Evolutionary conservation across 1,140 invertebrate species (phyloP).

Genomic region (Phortica variegata): DNA sequence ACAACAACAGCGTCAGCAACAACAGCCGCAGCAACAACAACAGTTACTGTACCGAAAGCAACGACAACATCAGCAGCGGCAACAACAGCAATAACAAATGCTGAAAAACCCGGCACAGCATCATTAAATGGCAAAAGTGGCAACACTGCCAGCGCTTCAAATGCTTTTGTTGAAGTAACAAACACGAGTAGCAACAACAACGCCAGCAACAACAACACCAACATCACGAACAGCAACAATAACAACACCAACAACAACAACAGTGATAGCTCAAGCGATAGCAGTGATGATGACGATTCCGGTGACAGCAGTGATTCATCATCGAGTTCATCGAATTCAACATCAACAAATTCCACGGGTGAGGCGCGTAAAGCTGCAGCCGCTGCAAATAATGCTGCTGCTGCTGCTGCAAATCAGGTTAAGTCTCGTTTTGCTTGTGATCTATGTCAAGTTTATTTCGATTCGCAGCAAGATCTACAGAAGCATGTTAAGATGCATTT

Average conservation of each 20-base stretch:
- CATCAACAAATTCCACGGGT: conserved; percentile 41
- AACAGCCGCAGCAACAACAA: too few species aligned
- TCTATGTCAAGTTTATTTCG: conserved; percentile 55
- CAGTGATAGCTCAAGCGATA: background rate
- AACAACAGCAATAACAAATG: too few species aligned
- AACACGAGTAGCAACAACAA: background rate
- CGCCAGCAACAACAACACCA: background rate
- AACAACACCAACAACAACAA: background rate
- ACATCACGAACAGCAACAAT: background rate
- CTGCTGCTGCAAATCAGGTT: conserved; percentile 24
- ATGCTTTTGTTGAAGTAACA: background rate
- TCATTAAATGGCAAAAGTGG: conserved; percentile 9
- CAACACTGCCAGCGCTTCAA: background rate
- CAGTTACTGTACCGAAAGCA: too few species aligned
- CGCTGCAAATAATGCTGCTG: conserved; percentile 15
- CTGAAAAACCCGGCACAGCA: too few species aligned
- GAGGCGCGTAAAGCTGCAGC: conserved; percentile 33
- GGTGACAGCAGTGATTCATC: conserved; percentile 21
- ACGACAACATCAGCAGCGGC: background rate
- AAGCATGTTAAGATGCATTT: conserved; percentile 55
- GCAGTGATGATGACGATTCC: conserved; percentile 7
- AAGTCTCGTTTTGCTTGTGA: conserved; percentile 49
- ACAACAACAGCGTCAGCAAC: too few species aligned
- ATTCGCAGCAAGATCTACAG: conserved; percentile 49
- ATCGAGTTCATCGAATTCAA: conserved; percentile 30